phyloP scores from a whole-genome alignment of 2,888 invertebrate genomes.

The Drosophila mettleri region DNA sequence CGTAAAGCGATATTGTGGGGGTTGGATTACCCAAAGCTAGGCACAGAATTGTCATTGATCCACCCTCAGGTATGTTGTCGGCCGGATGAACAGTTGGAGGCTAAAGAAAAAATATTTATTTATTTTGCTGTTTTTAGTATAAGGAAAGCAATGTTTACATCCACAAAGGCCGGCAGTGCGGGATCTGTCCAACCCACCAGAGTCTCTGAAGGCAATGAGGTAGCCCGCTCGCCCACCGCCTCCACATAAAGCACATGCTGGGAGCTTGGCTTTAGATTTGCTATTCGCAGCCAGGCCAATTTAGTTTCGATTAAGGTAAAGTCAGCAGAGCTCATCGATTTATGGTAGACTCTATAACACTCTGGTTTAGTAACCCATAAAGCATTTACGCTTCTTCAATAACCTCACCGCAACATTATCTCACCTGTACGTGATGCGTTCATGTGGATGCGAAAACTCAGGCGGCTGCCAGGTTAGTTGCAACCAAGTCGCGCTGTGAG shows the following conservation, averaged over 20 bases:
- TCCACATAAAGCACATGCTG: slow-evolving; percentile 92
- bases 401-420: slow-evolving; percentile 39
- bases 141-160: slow-evolving; percentile 86
- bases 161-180: slow-evolving; percentile 93
- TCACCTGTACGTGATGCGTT: slow-evolving; percentile 91
- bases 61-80: slow-evolving; percentile 92
- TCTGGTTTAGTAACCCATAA: slow-evolving; percentile 8
- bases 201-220: slow-evolving; percentile 92
- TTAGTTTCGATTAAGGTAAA: slow-evolving; percentile 88
- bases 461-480: slow-evolving; percentile 94
- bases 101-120: slow-evolving; percentile 84
- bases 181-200: slow-evolving; percentile 95
- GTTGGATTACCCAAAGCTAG: slow-evolving; percentile 94
- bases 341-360: slow-evolving; percentile 88
- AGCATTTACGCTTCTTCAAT: background rate
- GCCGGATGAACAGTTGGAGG: slow-evolving; percentile 94
- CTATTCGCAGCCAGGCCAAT: slow-evolving; percentile 90
- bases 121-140: slow-evolving; percentile 1
- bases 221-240: slow-evolving; percentile 89
- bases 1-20: slow-evolving; percentile 93
- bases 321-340: slow-evolving; percentile 88
- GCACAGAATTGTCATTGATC: slow-evolving; percentile 94
- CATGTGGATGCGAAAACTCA: slow-evolving; percentile 92
- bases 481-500: slow-evolving; percentile 93
- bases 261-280: slow-evolving; percentile 91